Base-by-base conservation (phyloP, 1,140 invertebrate genomes). In the Drepana arcuata region DNA sequence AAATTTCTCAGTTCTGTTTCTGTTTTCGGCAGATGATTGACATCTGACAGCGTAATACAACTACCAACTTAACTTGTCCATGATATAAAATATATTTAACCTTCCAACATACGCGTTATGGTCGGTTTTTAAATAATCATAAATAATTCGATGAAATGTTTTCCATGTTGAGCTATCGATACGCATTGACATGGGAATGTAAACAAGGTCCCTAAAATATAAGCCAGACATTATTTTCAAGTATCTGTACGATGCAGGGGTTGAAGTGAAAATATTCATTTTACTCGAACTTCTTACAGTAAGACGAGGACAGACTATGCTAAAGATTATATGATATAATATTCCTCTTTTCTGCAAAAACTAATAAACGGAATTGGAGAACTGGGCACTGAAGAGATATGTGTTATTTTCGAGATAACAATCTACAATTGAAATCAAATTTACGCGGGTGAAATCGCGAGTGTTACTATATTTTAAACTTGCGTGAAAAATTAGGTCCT, bases 181-280 rank as follows among this genome's bases (percentile, higher is more conserved):
- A 53, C 44, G 44, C 42, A 52, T 34, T 59, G 56, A 64, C 62
- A 55, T 69, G 65, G 57, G 62, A 69, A 69, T 57, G 52, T 66
- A 69, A 69, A 69, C 62, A 69, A 24, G 34, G 44, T 37, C 23
- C 32, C 44, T 16, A 38, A 57, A 58, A 62, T 57, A 51, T 52
- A 42, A n/a, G n/a, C 41, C 39, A 16, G 23, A 42, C 35, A 43
- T 50, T 55, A 50, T 41, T 55, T 58, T 49, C 36, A 53, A 56
- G 52, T 48, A 16, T 36, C 25, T 24, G 9, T 5, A 21, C 18
- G 4, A 5, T 21, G 9, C 9, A 21, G 18, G 18, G 18, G 4
- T 21, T 4, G 18, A 21, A 21, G 9, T 21, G 4, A 21, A 21
- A 21, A 21, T 21, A 9, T 21, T 9, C 9, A 21, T 9, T 21